Evolutionary conservation across 2,888 invertebrate genomes (phyloP), one percentile per base, ranked within the genome.

Genomic region (Dromius quadrimaculatus): DNA sequence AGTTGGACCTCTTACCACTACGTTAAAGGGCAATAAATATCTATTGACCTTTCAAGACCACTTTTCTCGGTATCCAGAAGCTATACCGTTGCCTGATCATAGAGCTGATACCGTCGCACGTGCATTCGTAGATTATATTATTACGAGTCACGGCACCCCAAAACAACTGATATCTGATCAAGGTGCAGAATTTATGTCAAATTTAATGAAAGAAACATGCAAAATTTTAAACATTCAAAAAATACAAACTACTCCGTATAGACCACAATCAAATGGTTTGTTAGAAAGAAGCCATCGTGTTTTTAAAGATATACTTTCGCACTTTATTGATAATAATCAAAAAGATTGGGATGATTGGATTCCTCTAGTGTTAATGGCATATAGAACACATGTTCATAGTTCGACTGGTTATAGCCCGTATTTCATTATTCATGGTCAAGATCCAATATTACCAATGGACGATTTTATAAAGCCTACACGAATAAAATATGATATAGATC

Each of bases 21-120:
- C 76, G 5, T 2, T 19, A 1, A 20, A 22, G 0, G 74, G 74
- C n/a, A 73, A 75, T 59, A 64, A 64, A 23, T 76, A 74, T 23
- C 71, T 76, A 11, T 62, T 76, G 8, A 76, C 76, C 3, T 72
- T 72, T 11, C 71, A 72, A 23, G 75, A 76, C 54, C 71, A 72
- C 54, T 73, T 75, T 38, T 72, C 72, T 0, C 59, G 73, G 17
- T 75, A 72, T 57, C 65, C 72, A 6, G 75, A 75, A 61, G 74
- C 72, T 1, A 57, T 74, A 8, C 22, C 74, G 0, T 34, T 76
- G 0, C 61, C 70, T 2, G 69, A 75, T 57, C 73, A 72, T 20
- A 61, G 38, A 1, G 73, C 76, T 0, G 65, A 57, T 69, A 6
- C 61, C 74, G 11, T 11, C 1, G 75, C 74, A 0, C 66, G 64